phyloP scores from a whole-genome alignment of 2,888 invertebrate species.

The Drosophila rellima region DNA sequence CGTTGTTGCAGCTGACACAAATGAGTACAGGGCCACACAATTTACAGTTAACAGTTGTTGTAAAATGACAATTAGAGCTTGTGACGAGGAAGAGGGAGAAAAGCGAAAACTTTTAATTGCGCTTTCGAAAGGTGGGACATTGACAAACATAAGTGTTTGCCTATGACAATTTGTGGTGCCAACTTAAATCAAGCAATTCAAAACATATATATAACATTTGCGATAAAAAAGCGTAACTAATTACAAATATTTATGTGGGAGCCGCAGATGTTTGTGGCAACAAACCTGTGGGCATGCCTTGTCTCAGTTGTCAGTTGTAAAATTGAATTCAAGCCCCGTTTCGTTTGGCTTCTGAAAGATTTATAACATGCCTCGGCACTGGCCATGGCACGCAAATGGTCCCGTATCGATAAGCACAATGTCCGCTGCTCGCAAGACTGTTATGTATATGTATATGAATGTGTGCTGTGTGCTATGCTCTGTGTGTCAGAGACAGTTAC shows the following conservation, averaged over 20 bases:
- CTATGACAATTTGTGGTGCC: constrained; percentile 42
- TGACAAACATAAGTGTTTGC: constrained; percentile 19
- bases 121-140: constrained; percentile 65
- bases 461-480: constrained; percentile 17
- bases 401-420: constrained; percentile 77
- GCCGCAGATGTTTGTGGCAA: background rate
- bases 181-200: constrained; percentile 13
- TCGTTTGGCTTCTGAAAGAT: constrained; percentile 72
- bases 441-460: background rate
- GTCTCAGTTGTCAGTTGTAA: constrained; percentile 71
- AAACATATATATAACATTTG: constrained; percentile 31
- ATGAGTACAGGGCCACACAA: constrained; percentile 52
- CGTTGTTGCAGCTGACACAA: constrained; percentile 49
- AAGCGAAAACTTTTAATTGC: constrained; percentile 69
- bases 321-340: constrained; percentile 65
- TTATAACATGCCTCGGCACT: constrained; percentile 59
- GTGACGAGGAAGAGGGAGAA: constrained; percentile 24
- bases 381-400: constrained; percentile 51
- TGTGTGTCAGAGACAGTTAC: constrained; percentile 67
- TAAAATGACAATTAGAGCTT: constrained; percentile 66
- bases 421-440: constrained; percentile 37
- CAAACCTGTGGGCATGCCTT: constrained; percentile 35
- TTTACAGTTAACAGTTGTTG: constrained; percentile 46
- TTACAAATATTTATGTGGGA: constrained; percentile 46
- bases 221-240: constrained; percentile 45